These are phyloP conservation scores for Thalpophila matura DNA, from an alignment of 2,888 invertebrate species.

Conservation along the genomic window DNA sequence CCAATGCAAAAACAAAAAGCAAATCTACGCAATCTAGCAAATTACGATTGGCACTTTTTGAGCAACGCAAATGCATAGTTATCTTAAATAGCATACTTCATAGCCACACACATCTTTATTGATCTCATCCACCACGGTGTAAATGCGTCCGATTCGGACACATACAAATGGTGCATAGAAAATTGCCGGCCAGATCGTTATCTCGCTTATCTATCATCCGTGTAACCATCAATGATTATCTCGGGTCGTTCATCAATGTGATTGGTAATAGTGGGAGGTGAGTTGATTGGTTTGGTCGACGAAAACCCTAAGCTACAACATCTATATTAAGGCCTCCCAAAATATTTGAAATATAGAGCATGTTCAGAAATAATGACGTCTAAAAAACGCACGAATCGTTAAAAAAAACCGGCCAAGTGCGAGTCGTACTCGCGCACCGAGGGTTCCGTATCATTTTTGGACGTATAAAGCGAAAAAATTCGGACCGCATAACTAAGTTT, in stretches of 20 bases:
- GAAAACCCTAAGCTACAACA: neutral
- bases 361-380: no score
- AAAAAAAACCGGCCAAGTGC: no score
- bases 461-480: no score
- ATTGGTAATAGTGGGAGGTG: constrained; percentile 41
- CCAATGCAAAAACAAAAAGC: no score
- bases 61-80: neutral
- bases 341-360: no score
- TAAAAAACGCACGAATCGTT: no score
- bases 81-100: neutral
- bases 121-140: constrained; percentile 10
- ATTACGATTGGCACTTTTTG: neutral
- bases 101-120: constrained; percentile 9
- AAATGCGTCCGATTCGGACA: constrained; percentile 40
- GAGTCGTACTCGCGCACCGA: no score
- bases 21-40: no score
- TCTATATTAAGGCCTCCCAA: neutral
- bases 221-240: constrained; percentile 56
- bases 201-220: constrained; percentile 50
- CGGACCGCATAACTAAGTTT: no score
- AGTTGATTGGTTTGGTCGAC: constrained; percentile 28
- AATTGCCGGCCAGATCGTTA: constrained; percentile 43
- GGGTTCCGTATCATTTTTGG: no score
- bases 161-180: constrained; percentile 54
- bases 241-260: constrained; percentile 61